These are phyloP conservation scores for Calonectris borealis DNA, from an alignment of 2,113 vertebrate genomes.

Conservation along the genomic window DNA sequence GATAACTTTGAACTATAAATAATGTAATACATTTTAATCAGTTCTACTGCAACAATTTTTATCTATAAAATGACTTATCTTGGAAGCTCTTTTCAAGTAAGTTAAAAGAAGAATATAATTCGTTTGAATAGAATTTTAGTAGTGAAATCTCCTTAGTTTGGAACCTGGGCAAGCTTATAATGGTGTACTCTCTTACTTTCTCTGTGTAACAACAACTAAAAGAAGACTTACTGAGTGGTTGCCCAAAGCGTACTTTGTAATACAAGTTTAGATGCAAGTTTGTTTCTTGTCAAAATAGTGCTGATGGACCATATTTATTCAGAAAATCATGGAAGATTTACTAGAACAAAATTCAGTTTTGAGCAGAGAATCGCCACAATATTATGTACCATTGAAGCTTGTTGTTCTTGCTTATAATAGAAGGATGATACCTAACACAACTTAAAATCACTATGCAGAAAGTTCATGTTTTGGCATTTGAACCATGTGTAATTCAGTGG, in stretches of 20 bases:
- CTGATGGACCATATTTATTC: not conserved
- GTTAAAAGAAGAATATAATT: not conserved
- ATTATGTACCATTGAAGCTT: not conserved
- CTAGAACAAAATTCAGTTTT: not conserved
- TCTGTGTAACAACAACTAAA: not conserved
- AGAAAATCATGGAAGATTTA: not conserved
- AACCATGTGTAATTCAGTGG: not conserved
- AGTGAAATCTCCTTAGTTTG: not conserved
- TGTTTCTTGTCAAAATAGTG: not conserved
- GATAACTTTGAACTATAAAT: slow-evolving; percentile 42
- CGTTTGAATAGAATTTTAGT: not conserved
- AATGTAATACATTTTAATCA: slow-evolving; percentile 41
- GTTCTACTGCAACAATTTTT: slow-evolving; percentile 15
- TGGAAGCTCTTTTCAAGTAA: slow-evolving; percentile 1
- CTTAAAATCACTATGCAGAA: not conserved
- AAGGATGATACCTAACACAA: not conserved
- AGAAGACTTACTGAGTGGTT: not conserved
- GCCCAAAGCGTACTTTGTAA: not conserved
- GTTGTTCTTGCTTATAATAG: not conserved
- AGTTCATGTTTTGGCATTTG: not conserved
- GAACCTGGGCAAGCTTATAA: not conserved
- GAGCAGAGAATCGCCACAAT: not conserved
- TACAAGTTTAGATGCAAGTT: not conserved
- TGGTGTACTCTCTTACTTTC: not conserved
- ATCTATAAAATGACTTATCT: not conserved